Percentiles rank a stretch among this genome's conserved stretches.
Conservation (phyloP, 2,888 invertebrate genomes). For the Melanargia galathea region DNA sequence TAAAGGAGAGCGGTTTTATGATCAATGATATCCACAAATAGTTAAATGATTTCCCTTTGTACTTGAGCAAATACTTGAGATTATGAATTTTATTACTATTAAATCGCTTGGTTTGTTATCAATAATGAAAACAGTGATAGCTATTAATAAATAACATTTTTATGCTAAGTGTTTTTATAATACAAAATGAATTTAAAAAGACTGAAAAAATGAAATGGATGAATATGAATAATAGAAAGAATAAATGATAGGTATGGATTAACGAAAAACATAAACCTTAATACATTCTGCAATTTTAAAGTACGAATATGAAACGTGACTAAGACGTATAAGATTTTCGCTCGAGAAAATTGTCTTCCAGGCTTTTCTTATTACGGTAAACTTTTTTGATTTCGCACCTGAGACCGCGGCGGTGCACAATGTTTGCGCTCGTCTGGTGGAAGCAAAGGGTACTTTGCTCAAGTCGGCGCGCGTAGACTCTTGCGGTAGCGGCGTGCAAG, state of each 20-base stretch:
- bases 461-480: slow-evolving; percentile 46
- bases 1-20: slow-evolving; percentile 62
- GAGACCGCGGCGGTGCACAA: slow-evolving; percentile 36
- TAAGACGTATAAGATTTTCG: slow-evolving; percentile 29
- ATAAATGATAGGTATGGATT: neutral
- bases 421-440: slow-evolving; percentile 45
- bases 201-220: too few species aligned
- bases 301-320: slow-evolving; percentile 25
- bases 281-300: neutral
- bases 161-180: too few species aligned
- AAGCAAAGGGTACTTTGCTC: slow-evolving; percentile 45
- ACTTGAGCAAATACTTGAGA: slow-evolving; percentile 11
- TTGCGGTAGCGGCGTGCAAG: slow-evolving; percentile 63
- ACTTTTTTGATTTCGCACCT: slow-evolving; percentile 37
- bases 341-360: slow-evolving; percentile 31
- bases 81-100: neutral
- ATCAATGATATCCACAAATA: slow-evolving; percentile 40
- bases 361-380: slow-evolving; percentile 37
- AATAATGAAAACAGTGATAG: neutral
- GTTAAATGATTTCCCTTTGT: slow-evolving; percentile 62
- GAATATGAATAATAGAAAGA: neutral
- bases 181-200: too few species aligned
- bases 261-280: slow-evolving; percentile 1
- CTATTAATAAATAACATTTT: neutral
- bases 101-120: neutral